Conservation (phyloP, 2,888 invertebrate species). For the Lepidochrysops patricia region DNA sequence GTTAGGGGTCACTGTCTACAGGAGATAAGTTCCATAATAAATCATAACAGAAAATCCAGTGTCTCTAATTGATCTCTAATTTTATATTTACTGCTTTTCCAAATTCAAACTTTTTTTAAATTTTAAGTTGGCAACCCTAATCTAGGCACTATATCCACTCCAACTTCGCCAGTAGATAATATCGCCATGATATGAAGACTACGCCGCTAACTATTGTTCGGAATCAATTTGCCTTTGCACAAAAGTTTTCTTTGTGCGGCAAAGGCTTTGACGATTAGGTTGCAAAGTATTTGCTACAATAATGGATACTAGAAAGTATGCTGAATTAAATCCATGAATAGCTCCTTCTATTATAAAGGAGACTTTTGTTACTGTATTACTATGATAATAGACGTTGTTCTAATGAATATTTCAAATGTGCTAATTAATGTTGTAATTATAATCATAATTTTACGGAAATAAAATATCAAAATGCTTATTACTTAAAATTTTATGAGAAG, state of each 20-base stretch:
- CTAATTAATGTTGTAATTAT: too few relatives aligned
- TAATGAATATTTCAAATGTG: too few relatives aligned
- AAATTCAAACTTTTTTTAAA: too few relatives aligned
- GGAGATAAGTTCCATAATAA: too few relatives aligned
- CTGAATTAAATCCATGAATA: conserved; percentile 21
- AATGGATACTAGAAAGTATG: conserved; percentile 30
- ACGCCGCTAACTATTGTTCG: conserved; percentile 32
- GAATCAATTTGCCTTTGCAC: conserved; percentile 33
- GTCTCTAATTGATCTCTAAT: too few relatives aligned
- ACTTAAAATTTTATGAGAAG: too few relatives aligned
- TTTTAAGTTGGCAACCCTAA: too few relatives aligned
- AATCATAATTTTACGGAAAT: too few relatives aligned
- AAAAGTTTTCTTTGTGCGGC: conserved; percentile 33
- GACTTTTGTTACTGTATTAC: background rate
- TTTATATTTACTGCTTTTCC: too few relatives aligned
- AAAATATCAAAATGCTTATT: too few relatives aligned
- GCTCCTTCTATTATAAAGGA: background rate
- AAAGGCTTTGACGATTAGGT: conserved; percentile 32
- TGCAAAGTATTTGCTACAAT: conserved; percentile 34
- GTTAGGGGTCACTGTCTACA: too few relatives aligned
- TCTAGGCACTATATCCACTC: background rate
- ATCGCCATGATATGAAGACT: conserved; percentile 7
- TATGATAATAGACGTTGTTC: background rate
- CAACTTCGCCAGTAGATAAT: background rate
- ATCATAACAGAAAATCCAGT: too few relatives aligned